Evolutionary conservation across 2,797 vertebrate genomes (phyloP).

Genomic region (Chaetophractus vellerosus): DNA sequence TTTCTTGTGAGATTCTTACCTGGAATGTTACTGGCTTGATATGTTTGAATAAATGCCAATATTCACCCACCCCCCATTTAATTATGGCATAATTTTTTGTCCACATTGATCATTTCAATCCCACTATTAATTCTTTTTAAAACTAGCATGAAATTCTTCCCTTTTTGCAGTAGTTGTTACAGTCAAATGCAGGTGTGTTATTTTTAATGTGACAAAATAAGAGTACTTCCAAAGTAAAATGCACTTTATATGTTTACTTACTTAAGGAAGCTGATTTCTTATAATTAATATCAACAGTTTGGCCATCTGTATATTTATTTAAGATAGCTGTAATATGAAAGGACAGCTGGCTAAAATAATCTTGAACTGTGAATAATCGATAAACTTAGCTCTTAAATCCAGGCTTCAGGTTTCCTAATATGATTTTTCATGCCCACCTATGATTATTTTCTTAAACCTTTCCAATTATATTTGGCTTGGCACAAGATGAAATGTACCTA

Average conservation of each 20-base stretch:
- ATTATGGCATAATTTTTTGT: neutral
- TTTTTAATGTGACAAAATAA: neutral
- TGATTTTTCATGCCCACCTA: neutral
- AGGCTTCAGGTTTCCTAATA: neutral
- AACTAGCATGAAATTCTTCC: neutral
- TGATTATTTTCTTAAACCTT: constrained; percentile 1
- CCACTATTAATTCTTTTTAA: neutral
- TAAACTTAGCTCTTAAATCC: neutral
- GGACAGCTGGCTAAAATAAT: neutral
- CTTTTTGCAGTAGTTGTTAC: neutral
- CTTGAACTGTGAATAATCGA: neutral
- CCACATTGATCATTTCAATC: neutral
- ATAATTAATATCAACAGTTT: neutral
- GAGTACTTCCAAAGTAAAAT: neutral
- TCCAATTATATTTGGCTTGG: neutral
- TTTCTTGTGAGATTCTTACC: constrained; percentile 45
- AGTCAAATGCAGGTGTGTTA: neutral
- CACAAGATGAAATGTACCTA: neutral
- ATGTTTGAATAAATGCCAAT: neutral
- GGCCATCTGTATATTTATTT: neutral
- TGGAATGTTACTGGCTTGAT: constrained; percentile 8
- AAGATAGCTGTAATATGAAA: neutral
- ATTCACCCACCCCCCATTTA: neutral
- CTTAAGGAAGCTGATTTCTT: neutral
- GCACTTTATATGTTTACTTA: neutral